These are phyloP conservation scores for Formica aserva DNA, from an alignment of 2,888 invertebrate genomes.

Conservation along the genomic window DNA sequence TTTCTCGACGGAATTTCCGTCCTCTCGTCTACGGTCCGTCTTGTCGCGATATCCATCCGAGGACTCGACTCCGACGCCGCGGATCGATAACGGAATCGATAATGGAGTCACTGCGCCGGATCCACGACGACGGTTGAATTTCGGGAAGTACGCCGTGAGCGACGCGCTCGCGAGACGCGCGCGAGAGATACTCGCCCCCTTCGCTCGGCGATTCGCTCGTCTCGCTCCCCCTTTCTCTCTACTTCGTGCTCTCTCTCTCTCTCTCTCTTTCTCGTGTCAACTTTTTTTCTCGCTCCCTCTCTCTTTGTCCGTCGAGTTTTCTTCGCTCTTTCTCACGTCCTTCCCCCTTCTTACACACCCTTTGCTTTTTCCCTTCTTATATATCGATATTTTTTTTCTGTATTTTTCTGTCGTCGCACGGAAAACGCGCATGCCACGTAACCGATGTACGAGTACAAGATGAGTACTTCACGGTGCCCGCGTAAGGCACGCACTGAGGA, in stretches of 20 bases:
- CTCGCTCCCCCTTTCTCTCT: neutral
- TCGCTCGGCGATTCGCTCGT: slow-evolving; percentile 11
- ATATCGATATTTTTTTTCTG: slow-evolving; percentile 6
- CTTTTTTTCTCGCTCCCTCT: neutral
- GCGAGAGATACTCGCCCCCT: slow-evolving; percentile 4
- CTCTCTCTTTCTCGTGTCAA: neutral
- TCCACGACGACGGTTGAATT: too few species aligned
- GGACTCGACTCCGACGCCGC: neutral
- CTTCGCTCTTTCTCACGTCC: neutral
- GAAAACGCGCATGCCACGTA: slow-evolving; percentile 65
- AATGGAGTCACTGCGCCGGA: neutral
- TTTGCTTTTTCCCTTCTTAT: neutral
- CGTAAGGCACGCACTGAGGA: slow-evolving; percentile 78
- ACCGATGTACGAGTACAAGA: slow-evolving; percentile 49
- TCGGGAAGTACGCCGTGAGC: too few species aligned
- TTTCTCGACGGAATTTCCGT: neutral
- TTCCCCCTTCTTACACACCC: neutral
- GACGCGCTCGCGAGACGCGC: slow-evolving; percentile 17
- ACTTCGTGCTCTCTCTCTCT: neutral
- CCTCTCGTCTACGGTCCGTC: too few species aligned
- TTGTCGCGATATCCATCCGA: too few species aligned
- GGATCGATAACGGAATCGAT: slow-evolving; percentile 17
- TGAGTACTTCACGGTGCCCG: slow-evolving; percentile 67
- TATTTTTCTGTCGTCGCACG: slow-evolving; percentile 7
- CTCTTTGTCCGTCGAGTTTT: neutral